Evolutionary conservation across 2,888 invertebrate genomes (phyloP), one percentile per base, ranked within the genome.

Genomic region (Lumbricus terrestris): DNA sequence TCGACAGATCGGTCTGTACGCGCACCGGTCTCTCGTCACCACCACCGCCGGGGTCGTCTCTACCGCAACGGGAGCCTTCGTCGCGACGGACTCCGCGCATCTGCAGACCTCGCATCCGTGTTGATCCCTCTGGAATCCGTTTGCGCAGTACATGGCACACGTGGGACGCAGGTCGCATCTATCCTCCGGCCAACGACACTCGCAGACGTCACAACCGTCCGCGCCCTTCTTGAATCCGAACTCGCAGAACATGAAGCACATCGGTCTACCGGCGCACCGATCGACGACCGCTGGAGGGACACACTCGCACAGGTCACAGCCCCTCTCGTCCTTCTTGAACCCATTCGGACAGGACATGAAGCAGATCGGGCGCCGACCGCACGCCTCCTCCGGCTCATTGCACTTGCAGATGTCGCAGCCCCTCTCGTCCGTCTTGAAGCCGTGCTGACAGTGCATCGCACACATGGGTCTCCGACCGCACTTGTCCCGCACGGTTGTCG

Each of bases 351-450:
- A 90, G 85, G 13, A 85, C 89, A 83, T 89, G 37, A 15, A 0
- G n/a, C 89, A 89, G 29, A n/a, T 69, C 85, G 85, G 85, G 20
- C 35, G 85, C 8, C 20, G 33, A 23, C 20, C 35, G 20, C 35
- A 37, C 6, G 85, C 33, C 2, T 37, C 89, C 54, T 38, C 85
- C 23, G 85, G 85, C 16, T 89, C 89, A 35, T 33, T 88, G 33
- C 92, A 92, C n/a, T 35, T n/a, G 85, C 92, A 92, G 5, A 89
- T 82, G 37, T 91, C 90, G 90, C 92, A 92, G 40, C 91, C 92
- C 11, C 91, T 89, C 29, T 47, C 88, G 82, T 92, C 92, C 54
- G 88, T 90, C 90, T 90, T 34, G 88, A 91, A 92, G 6, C 92
- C 92, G 88, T 90, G 82, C 35, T 40, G 38, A 42, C 92, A 92